Conservation (phyloP, 2,888 invertebrate species). For the Acronicta psi region DNA sequence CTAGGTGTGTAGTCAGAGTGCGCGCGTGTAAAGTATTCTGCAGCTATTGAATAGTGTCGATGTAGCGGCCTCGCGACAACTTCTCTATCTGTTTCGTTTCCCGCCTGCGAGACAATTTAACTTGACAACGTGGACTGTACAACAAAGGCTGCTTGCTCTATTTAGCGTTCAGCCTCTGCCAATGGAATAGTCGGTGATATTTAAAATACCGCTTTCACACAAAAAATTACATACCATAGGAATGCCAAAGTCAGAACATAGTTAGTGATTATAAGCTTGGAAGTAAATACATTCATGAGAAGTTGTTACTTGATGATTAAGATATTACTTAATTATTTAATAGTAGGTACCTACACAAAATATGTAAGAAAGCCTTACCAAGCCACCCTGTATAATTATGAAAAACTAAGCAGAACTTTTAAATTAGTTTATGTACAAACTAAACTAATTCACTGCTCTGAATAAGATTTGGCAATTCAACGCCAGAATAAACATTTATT, state of each 20-base stretch:
- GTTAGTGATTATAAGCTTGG: too few relatives aligned
- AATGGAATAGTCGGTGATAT: constrained; percentile 70
- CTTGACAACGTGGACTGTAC: constrained; percentile 83
- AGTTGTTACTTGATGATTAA: too few relatives aligned
- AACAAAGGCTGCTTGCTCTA: constrained; percentile 84
- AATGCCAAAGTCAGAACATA: too few relatives aligned
- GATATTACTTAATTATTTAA: too few relatives aligned
- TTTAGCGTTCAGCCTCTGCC: constrained; percentile 76
- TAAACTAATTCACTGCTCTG: constrained; percentile 24
- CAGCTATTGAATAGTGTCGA: constrained; percentile 82
- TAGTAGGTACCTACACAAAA: too few relatives aligned
- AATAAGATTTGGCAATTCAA: constrained; percentile 57
- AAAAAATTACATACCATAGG: constrained; percentile 37
- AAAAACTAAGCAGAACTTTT: not conserved
- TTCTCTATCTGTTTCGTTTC: constrained; percentile 86
- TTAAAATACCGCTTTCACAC: constrained; percentile 60
- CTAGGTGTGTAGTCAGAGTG: constrained; percentile 30
- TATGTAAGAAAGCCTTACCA: too few relatives aligned
- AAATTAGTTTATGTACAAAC: not conserved
- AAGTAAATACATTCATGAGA: too few relatives aligned
- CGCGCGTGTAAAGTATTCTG: constrained; percentile 48
- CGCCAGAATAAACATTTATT: constrained; percentile 70
- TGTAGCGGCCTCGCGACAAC: constrained; percentile 80
- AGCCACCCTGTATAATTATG: not conserved
- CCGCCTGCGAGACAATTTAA: constrained; percentile 87